phyloP scores from a whole-genome alignment of 2,113 vertebrate species.

The Puffinus mauretanicus region DNA sequence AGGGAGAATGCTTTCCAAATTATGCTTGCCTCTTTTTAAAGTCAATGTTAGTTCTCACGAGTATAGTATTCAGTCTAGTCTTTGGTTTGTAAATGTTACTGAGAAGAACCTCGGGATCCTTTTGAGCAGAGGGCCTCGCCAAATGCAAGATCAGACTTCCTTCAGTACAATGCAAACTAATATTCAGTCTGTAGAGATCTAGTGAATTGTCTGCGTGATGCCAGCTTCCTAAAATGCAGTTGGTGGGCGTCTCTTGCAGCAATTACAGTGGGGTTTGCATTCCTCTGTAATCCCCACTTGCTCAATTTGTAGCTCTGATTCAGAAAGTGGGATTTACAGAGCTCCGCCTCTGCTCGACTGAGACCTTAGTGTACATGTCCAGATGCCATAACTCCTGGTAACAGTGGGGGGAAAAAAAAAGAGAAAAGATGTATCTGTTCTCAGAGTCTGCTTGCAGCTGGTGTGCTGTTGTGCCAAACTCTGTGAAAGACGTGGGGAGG shows the following conservation, averaged over 20 bases:
- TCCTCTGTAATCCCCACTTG: neutral
- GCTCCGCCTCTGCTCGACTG: neutral
- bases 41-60: neutral
- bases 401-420: neutral
- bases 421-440: neutral
- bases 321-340: neutral
- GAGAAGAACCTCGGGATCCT: neutral
- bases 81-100: neutral
- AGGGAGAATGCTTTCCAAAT: neutral
- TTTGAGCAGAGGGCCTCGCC: neutral
- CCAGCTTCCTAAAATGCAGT: neutral
- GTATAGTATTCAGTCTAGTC: no score
- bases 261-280: neutral
- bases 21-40: neutral
- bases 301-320: neutral
- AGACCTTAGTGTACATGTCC: neutral
- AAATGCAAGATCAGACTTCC: neutral
- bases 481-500: neutral
- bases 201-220: neutral
- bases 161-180: neutral
- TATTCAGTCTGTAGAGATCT: fast-evolving
- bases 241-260: neutral
- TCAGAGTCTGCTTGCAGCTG: neutral
- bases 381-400: neutral
- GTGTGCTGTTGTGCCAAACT: neutral